phyloP scores from a whole-genome alignment of 2,113 vertebrate genomes.

The Arenaria interpres region DNA sequence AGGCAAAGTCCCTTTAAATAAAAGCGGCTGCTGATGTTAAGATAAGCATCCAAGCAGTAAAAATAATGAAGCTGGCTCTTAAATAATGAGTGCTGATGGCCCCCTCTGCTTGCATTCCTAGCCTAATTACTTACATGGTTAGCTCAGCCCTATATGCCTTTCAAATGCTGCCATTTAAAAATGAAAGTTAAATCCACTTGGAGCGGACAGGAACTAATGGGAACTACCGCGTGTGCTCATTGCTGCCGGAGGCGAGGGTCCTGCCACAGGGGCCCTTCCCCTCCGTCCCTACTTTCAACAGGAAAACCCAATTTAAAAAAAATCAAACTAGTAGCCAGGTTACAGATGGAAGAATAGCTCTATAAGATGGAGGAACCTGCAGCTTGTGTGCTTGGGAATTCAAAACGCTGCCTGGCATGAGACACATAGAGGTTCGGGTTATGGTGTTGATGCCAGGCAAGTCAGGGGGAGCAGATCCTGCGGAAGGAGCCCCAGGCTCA shows the following conservation, averaged over 20 bases:
- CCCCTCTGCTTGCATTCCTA: constrained; percentile 59
- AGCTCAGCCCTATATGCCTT: constrained; percentile 63
- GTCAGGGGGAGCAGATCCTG: background rate
- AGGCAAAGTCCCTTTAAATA: constrained; percentile 67
- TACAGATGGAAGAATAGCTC: background rate
- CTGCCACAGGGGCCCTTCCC: background rate
- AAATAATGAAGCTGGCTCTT: constrained; percentile 67
- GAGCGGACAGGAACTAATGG: background rate
- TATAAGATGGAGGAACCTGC: background rate
- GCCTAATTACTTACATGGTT: constrained; percentile 62
- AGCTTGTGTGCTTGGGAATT: background rate
- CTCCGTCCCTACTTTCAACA: background rate
- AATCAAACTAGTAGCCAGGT: background rate
- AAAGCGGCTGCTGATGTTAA: constrained; percentile 44
- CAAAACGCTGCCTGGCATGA: fast-evolving
- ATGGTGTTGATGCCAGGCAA: background rate
- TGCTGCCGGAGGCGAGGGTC: background rate
- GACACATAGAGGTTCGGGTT: background rate
- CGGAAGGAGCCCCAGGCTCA: background rate
- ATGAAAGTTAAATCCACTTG: constrained; percentile 37
- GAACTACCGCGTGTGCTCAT: background rate
- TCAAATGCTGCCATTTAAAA: constrained; percentile 65
- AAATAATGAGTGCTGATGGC: constrained; percentile 59
- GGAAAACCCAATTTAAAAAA: background rate
- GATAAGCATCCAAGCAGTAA: constrained; percentile 66